phyloP scores from a whole-genome alignment of 1,140 invertebrate genomes.

The Batillaria attramentaria region DNA sequence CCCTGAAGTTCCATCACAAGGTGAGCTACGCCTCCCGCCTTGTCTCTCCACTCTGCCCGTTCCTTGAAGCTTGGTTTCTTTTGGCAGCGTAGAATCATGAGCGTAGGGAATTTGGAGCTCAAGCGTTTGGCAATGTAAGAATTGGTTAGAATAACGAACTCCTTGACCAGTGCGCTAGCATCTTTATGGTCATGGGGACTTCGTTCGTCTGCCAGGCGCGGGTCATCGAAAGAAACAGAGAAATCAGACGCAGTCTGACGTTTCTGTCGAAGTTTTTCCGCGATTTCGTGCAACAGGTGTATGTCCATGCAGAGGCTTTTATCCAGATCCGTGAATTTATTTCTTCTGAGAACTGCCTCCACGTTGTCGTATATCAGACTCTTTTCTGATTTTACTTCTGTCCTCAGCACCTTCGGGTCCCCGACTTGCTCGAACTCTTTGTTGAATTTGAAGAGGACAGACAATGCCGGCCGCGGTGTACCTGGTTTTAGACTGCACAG shows the following conservation, averaged over 20 bases:
- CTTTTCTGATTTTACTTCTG: slow-evolving; percentile 46
- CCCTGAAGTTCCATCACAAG: slow-evolving; percentile 42
- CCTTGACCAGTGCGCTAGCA: slow-evolving; percentile 61
- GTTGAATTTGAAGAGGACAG: slow-evolving; percentile 54
- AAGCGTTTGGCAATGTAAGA: slow-evolving; percentile 43
- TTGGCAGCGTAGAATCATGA: slow-evolving; percentile 49
- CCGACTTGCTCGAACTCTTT: slow-evolving; percentile 25
- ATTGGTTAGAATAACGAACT: slow-evolving; percentile 60
- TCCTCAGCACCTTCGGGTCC: slow-evolving; percentile 33
- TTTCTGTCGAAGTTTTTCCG: slow-evolving; percentile 40
- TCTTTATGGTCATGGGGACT: slow-evolving; percentile 45
- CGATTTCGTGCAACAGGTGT: slow-evolving; percentile 45
- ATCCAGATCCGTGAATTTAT: slow-evolving; percentile 10
- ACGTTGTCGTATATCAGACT: slow-evolving; percentile 55
- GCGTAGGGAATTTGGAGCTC: slow-evolving; percentile 29
- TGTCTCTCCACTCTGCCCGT: slow-evolving; percentile 39
- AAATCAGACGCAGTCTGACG: slow-evolving; percentile 51
- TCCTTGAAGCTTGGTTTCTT: slow-evolving; percentile 39
- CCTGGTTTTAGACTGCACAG: slow-evolving; percentile 68
- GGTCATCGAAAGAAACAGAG: slow-evolving; percentile 45
- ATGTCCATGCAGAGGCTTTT: slow-evolving; percentile 34
- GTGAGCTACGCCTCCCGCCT: slow-evolving; percentile 34
- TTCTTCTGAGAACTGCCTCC: slow-evolving; percentile 48
- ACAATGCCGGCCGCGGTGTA: slow-evolving; percentile 56
- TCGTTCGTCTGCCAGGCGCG: slow-evolving; percentile 31